Conservation (phyloP, 2,888 invertebrate species). For the Drosophila prostipennis region DNA sequence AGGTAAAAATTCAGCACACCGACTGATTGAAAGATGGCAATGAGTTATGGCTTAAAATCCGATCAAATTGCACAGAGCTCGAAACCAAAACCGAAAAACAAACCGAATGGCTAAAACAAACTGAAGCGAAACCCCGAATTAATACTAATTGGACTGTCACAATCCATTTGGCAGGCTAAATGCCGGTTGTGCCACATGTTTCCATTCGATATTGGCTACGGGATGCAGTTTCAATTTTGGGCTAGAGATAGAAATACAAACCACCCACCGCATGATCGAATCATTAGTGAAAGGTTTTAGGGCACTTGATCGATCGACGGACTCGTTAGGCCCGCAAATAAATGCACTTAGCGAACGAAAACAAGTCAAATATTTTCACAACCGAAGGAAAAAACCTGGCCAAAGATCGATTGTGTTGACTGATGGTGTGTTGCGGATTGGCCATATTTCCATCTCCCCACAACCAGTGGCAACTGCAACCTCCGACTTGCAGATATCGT, state of each 20-base stretch:
- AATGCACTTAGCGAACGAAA: constrained; percentile 73
- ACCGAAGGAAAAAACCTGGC: constrained; percentile 33
- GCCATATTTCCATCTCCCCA: constrained; percentile 50
- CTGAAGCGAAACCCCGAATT: constrained; percentile 26
- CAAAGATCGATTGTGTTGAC: constrained; percentile 78
- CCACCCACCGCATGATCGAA: constrained; percentile 70
- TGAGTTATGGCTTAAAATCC: constrained; percentile 43
- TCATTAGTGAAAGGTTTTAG: constrained; percentile 81
- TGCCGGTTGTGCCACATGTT: constrained; percentile 28
- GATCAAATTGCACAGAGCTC: constrained; percentile 11
- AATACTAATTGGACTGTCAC: constrained; percentile 71
- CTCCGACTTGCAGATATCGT: constrained; percentile 68
- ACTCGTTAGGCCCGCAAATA: constrained; percentile 73
- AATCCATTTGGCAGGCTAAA: constrained; percentile 56
- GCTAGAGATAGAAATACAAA: constrained; percentile 10
- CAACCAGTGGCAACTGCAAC: constrained; percentile 65
- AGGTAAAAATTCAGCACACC: constrained; percentile 23
- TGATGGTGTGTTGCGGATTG: constrained; percentile 75
- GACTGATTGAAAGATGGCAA: constrained; percentile 43
- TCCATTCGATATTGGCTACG: neutral
- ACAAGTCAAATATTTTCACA: constrained; percentile 79
- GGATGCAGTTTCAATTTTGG: constrained; percentile 5
- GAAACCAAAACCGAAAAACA: neutral
- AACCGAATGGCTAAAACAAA: constrained; percentile 24
- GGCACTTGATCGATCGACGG: constrained; percentile 78